These are phyloP conservation scores for Brachionus koreanus DNA, from an alignment of 1,140 invertebrate species.

Conservation along the genomic window DNA sequence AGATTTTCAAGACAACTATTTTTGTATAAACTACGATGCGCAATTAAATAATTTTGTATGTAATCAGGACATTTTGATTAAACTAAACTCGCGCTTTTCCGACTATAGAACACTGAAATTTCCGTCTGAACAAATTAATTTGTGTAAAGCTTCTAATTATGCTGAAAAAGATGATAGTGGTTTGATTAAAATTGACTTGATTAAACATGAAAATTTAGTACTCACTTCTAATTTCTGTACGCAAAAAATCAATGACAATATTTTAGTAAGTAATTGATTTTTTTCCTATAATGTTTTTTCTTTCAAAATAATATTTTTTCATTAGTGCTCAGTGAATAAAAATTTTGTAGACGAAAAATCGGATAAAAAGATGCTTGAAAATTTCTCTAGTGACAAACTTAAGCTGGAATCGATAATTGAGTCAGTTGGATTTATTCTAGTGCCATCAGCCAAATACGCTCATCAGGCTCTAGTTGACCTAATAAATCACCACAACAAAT, in stretches of 20 bases:
- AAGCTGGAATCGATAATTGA: slow-evolving; percentile 24
- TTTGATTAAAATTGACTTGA: neutral
- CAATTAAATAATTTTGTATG: slow-evolving; percentile 16
- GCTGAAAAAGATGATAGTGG: neutral
- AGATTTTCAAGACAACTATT: slow-evolving; percentile 10
- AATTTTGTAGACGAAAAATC: neutral
- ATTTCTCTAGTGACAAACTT: neutral
- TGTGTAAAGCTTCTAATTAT: neutral
- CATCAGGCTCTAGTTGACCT: neutral
- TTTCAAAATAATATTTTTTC: neutral
- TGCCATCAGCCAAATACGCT: neutral
- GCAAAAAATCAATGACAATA: slow-evolving; percentile 13
- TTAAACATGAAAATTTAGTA: neutral
- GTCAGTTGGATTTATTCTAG: slow-evolving; percentile 21
- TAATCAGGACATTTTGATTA: slow-evolving; percentile 8
- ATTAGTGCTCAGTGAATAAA: neutral
- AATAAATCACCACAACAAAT: neutral
- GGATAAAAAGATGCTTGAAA: neutral
- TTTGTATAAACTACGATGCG: neutral
- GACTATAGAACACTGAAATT: slow-evolving; percentile 2
- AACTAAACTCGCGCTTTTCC: neutral
- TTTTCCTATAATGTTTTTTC: neutral
- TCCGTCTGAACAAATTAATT: neutral
- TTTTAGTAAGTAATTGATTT: neutral
- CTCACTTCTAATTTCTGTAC: neutral